A percentile compares a stretch with the other conserved stretches of the same genome.
Conservation (phyloP, 2,888 invertebrate genomes). For the Elegia similella region DNA sequence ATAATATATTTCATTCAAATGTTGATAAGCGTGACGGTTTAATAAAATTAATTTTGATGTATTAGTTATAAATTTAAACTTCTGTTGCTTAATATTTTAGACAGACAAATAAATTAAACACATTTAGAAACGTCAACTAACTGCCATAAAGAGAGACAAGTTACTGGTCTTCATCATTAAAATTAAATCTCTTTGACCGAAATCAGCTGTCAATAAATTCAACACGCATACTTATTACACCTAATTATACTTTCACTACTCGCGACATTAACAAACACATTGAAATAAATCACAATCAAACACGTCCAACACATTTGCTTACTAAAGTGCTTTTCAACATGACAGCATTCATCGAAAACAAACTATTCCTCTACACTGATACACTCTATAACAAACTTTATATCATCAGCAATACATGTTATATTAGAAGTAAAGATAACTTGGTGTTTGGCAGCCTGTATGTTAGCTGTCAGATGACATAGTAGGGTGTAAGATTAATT, state of each 20-base stretch:
- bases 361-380: not conserved
- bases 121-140: not conserved
- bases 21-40: too few relatives aligned
- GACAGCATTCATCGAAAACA: constrained; percentile 32
- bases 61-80: too few relatives aligned
- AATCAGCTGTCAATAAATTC: constrained; percentile 6
- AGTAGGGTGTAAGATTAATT: constrained; percentile 50
- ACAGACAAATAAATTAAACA: too few relatives aligned
- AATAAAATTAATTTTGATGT: too few relatives aligned
- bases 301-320: constrained; percentile 33
- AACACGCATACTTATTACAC: not conserved
- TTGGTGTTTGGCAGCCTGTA: constrained; percentile 19
- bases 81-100: too few relatives aligned
- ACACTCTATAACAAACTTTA: constrained; percentile 8
- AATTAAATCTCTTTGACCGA: not conserved
- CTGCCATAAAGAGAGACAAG: too few relatives aligned
- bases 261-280: constrained; percentile 8
- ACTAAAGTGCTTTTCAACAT: constrained; percentile 41
- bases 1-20: too few relatives aligned
- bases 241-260: constrained; percentile 7
- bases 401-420: constrained; percentile 1
- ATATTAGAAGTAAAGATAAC: not conserved
- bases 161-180: not conserved
- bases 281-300: constrained; percentile 39
- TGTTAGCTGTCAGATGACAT: constrained; percentile 42